Base-by-base conservation (phyloP, 2,888 invertebrate species). In the Lottia gigantea region DNA sequence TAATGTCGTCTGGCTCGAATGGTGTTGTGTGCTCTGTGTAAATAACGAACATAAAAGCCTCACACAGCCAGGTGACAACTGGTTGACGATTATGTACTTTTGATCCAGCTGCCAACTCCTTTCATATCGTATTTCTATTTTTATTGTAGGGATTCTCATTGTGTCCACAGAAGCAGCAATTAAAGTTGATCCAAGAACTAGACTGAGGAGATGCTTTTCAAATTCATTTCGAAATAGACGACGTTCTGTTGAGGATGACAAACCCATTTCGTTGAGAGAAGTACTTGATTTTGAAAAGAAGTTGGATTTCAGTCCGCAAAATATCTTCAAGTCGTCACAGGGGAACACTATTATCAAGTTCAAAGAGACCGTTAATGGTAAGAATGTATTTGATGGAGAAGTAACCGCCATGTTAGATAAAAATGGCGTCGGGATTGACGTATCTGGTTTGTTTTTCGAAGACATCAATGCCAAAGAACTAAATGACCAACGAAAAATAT, bases 381-480 rank as follows among this genome's bases (percentile, higher is more conserved):
- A 55, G 23, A 55, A 55, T 19, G 23, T 55, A 55, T 55, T 23
- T 23, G 55, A 55, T 23, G 55, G 19, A 11, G 23, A 14, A 23
- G 55, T 55, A 14, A 55, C 55, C 23, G 55, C 23, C 23, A 55
- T 23, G 23, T 19, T 55, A 11, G 23, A 55, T 23, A 55, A 55
- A 23, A 14, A 55, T 19, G 23, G 19, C 19, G 55, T 19, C 23
- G 55, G 55, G 11, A 23, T 55, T 55, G 55, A 55, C 23, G 55
- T 23, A 19, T 23, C 55, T 14, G 55, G 55, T 23, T 19, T 12
- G 19, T 55, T 55, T 2, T 55, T 23, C 19, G 55, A 55, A 55
- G 55, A 55, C 23, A 55, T 55, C 19, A 55, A 55, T 55, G 15
- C 23, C 19, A 14, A 55, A 11, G 55, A 55, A 55, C 64, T 67